These are phyloP conservation scores for Cotesia vestalis DNA, from an alignment of 1,140 invertebrate species.

Conservation along the genomic window DNA sequence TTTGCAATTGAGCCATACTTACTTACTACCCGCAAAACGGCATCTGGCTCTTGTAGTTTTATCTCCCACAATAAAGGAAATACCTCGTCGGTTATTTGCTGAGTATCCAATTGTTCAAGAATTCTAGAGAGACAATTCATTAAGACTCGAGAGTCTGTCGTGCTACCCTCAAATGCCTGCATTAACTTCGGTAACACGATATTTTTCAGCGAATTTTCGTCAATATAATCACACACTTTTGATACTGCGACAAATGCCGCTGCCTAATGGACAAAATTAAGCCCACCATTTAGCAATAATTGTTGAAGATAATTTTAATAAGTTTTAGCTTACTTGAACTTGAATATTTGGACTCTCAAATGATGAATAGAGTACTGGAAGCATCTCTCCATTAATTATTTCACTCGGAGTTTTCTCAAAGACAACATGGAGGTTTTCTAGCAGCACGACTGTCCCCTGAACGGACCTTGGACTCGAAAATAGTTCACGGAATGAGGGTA, in stretches of 20 bases:
- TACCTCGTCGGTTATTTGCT: conserved; percentile 90
- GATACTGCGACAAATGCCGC: conserved; percentile 90
- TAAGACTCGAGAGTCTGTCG: conserved; percentile 78
- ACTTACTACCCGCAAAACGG: conserved; percentile 82
- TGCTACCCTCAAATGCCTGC: conserved; percentile 86
- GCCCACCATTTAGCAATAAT: background rate
- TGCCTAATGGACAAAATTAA: conserved; percentile 68
- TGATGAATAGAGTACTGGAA: conserved; percentile 88
- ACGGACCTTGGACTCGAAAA: conserved; percentile 79
- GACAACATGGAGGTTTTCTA: conserved; percentile 92
- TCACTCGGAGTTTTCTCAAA: conserved; percentile 86
- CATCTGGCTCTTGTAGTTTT: conserved; percentile 84
- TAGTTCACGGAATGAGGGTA: conserved; percentile 80
- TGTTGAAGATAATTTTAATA: background rate
- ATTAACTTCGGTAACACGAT: conserved; percentile 90
- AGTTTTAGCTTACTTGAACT: conserved; percentile 78
- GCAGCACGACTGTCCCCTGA: conserved; percentile 87
- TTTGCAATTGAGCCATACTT: conserved; percentile 66
- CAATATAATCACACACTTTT: conserved; percentile 85
- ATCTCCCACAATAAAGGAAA: conserved; percentile 90
- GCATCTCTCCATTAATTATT: conserved; percentile 81
- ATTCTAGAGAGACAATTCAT: conserved; percentile 81
- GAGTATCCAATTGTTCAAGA: conserved; percentile 84
- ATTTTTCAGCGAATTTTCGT: conserved; percentile 82
- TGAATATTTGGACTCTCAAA: conserved; percentile 92